A percentile compares a stretch with the other conserved stretches of the same genome.
Evolutionary conservation across 2,888 invertebrate species (phyloP).

Genomic region (Leptarthrus brevirostris): DNA sequence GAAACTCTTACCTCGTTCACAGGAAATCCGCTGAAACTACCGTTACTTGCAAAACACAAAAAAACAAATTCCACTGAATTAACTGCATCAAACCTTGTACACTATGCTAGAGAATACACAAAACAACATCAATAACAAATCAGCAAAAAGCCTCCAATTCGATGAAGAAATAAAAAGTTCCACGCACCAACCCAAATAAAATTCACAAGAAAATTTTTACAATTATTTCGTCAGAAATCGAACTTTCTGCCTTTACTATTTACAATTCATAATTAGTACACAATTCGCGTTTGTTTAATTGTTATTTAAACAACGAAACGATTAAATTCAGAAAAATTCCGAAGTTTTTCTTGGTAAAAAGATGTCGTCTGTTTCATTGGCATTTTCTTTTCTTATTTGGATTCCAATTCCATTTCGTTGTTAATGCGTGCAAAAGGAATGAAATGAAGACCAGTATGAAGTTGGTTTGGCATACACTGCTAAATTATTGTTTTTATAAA

Average conservation of each 20-base stretch:
- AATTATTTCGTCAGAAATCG: no score
- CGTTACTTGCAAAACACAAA: constrained; percentile 2
- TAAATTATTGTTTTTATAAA: no score
- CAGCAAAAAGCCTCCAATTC: no score
- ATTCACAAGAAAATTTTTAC: no score
- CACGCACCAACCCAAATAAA: no score
- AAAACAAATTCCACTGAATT: neutral
- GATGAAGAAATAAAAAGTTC: neutral
- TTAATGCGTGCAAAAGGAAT: neutral
- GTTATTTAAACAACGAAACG: neutral
- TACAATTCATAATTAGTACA: no score
- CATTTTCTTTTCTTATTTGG: no score
- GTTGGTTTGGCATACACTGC: neutral
- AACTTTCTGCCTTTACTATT: no score
- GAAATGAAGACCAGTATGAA: neutral
- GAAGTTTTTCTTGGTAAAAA: constrained; percentile 33
- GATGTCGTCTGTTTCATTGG: constrained; percentile 12
- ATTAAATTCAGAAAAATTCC: neutral
- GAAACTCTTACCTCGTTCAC: constrained; percentile 32
- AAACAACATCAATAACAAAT: constrained; percentile 11
- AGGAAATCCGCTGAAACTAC: constrained; percentile 23
- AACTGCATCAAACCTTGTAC: constrained; percentile 16
- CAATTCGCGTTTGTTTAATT: no score
- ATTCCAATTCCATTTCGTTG: neutral
- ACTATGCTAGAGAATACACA: neutral